A percentile compares a stretch with the other conserved stretches of the same genome.
These are phyloP conservation scores for Eucera pruinosa DNA, from an alignment of 2,888 invertebrate genomes.

Conservation along the genomic window DNA sequence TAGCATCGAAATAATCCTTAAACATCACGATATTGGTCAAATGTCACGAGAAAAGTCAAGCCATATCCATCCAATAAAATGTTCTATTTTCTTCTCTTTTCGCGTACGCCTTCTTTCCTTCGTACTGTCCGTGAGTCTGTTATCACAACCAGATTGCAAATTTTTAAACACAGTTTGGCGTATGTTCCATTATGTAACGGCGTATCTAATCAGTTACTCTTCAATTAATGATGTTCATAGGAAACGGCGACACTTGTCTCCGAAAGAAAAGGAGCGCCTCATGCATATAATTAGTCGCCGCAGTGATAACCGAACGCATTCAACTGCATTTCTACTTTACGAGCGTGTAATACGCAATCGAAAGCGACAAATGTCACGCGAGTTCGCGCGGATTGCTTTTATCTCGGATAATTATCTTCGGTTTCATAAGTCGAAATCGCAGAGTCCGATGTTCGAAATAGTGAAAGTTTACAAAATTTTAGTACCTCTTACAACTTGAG, in stretches of 20 bases:
- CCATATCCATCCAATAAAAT: no score
- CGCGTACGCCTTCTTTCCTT: no score
- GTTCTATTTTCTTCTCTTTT: not conserved
- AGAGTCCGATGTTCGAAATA: conserved; percentile 23
- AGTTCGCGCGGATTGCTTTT: conserved; percentile 31
- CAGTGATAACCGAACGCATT: conserved; percentile 32
- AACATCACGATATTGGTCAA: not conserved
- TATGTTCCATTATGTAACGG: conserved; percentile 14
- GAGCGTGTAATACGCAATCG: conserved; percentile 28
- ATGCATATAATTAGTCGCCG: conserved; percentile 17
- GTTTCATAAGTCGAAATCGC: conserved; percentile 46
- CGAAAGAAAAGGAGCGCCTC: conserved; percentile 16
- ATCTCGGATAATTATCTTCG: conserved; percentile 48
- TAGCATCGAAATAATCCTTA: conserved; percentile 25
- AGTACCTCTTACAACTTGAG: not conserved
- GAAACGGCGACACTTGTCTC: not conserved
- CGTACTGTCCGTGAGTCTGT: not conserved
- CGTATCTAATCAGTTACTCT: conserved; percentile 27
- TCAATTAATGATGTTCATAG: conserved; percentile 35
- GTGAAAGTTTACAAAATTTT: conserved; percentile 52
- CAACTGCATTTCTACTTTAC: conserved; percentile 18
- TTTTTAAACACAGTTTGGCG: not conserved
- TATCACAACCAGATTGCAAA: not conserved
- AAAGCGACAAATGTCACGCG: conserved; percentile 54
- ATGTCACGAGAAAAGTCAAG: not conserved